A percentile compares a stretch with the other conserved stretches of the same genome.
phyloP scores from a whole-genome alignment of 2,797 vertebrate species.

The Vireo griseus region DNA sequence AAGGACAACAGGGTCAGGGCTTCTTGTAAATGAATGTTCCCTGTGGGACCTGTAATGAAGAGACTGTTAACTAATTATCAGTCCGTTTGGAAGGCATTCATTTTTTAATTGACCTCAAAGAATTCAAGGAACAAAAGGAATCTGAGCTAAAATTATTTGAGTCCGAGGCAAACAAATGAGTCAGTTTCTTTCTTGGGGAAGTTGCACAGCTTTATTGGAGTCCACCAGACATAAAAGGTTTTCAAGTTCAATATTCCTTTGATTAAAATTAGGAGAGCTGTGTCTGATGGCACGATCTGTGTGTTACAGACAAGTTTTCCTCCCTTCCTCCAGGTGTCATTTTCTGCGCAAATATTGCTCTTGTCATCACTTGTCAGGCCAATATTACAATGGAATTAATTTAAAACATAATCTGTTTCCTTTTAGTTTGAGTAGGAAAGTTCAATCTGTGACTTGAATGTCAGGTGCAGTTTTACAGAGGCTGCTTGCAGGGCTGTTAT shows the following conservation, averaged over 20 bases:
- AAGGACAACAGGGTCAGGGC: constrained; percentile 53
- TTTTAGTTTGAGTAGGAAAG: constrained; percentile 20
- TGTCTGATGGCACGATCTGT: background rate
- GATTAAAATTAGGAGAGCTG: background rate
- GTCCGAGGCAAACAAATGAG: background rate
- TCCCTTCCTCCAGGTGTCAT: background rate
- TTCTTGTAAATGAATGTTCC: constrained; percentile 60
- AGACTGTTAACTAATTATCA: constrained; percentile 67
- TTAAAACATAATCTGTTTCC: constrained; percentile 31
- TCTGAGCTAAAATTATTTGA: background rate
- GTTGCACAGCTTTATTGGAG: background rate
- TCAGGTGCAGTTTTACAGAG: constrained; percentile 38
- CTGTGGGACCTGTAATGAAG: constrained; percentile 56
- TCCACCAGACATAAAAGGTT: background rate
- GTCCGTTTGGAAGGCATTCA: constrained; percentile 49
- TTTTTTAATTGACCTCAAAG: constrained; percentile 62
- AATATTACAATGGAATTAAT: constrained; percentile 28
- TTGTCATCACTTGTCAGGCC: background rate
- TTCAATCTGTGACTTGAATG: constrained; percentile 34
- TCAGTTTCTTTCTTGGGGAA: background rate
- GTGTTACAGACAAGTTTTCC: background rate
- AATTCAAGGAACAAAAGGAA: constrained; percentile 46
- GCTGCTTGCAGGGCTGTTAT: background rate
- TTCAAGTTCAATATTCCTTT: background rate
- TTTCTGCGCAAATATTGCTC: constrained; percentile 23